phyloP scores from a whole-genome alignment of 2,113 vertebrate species.

The Bolborhynchus lineola region DNA sequence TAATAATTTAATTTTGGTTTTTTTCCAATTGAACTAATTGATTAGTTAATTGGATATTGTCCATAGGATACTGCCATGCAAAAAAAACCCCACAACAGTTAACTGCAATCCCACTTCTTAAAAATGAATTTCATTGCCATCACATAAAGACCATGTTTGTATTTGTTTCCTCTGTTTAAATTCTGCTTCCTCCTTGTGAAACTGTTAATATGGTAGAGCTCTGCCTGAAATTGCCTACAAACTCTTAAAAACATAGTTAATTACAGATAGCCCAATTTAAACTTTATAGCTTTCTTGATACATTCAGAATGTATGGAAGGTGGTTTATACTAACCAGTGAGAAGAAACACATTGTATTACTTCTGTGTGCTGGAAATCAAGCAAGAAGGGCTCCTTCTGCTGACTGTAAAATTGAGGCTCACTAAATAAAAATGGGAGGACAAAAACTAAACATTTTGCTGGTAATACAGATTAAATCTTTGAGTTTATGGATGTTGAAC shows the following conservation, averaged over 20 bases:
- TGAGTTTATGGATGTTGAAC: neutral
- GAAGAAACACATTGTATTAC: neutral
- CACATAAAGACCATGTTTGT: conserved; percentile 67
- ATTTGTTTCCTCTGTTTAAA: conserved; percentile 71
- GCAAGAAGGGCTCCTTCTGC: neutral
- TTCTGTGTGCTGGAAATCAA: neutral
- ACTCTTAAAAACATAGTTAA: conserved; percentile 74
- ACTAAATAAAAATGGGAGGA: neutral
- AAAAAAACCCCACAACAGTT: neutral
- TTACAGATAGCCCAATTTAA: conserved; percentile 76
- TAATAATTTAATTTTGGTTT: conserved; percentile 4
- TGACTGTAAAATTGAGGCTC: neutral
- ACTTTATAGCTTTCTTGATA: conserved; percentile 72
- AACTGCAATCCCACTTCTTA: conserved; percentile 4
- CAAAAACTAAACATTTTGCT: neutral
- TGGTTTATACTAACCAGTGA: conserved; percentile 31
- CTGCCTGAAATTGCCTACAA: conserved; percentile 70
- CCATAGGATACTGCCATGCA: neutral
- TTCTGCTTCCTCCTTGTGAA: conserved; percentile 77
- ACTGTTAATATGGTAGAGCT: conserved; percentile 63
- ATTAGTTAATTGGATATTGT: neutral
- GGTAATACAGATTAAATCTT: neutral
- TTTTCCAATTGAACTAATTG: conserved; percentile 19
- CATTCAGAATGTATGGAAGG: conserved; percentile 20
- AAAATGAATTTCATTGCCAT: conserved; percentile 59